These are phyloP conservation scores for Allobates femoralis DNA, from an alignment of 2,797 vertebrate species.

Conservation along the genomic window DNA sequence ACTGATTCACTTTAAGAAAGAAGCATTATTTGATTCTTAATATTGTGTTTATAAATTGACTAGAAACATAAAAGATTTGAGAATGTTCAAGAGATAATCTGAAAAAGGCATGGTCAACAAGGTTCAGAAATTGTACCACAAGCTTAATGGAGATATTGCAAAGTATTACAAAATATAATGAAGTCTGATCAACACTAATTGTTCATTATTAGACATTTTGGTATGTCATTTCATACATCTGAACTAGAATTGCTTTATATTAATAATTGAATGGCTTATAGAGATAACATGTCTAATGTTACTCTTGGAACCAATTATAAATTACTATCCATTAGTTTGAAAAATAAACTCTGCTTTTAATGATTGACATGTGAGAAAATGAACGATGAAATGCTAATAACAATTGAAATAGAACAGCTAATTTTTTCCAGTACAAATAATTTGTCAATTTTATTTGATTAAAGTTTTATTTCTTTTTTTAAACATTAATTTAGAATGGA, in stretches of 20 bases:
- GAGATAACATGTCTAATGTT: slow-evolving; percentile 24
- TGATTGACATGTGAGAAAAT: background rate
- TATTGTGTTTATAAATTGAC: background rate
- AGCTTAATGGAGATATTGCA: slow-evolving; percentile 24
- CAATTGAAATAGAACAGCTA: background rate
- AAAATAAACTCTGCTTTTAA: slow-evolving; percentile 1
- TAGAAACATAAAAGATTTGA: slow-evolving; percentile 1
- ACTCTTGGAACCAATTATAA: slow-evolving; percentile 28
- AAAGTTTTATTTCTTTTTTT: background rate
- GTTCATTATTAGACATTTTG: slow-evolving; percentile 12
- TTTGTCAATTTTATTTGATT: background rate
- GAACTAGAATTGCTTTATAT: background rate
- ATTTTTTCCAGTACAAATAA: background rate
- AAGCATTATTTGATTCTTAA: background rate
- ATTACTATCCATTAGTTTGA: background rate
- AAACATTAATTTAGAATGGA: background rate
- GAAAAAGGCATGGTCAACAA: slow-evolving; percentile 29
- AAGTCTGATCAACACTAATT: slow-evolving; percentile 29
- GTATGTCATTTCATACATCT: slow-evolving; percentile 15
- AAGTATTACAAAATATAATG: slow-evolving; percentile 28
- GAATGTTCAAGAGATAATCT: slow-evolving; percentile 3
- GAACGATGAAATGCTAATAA: background rate
- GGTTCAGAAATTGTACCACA: slow-evolving; percentile 19
- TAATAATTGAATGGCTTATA: slow-evolving; percentile 3
- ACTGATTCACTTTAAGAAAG: background rate